Conservation (phyloP, 2,888 invertebrate genomes). For the Erynnis tages region DNA sequence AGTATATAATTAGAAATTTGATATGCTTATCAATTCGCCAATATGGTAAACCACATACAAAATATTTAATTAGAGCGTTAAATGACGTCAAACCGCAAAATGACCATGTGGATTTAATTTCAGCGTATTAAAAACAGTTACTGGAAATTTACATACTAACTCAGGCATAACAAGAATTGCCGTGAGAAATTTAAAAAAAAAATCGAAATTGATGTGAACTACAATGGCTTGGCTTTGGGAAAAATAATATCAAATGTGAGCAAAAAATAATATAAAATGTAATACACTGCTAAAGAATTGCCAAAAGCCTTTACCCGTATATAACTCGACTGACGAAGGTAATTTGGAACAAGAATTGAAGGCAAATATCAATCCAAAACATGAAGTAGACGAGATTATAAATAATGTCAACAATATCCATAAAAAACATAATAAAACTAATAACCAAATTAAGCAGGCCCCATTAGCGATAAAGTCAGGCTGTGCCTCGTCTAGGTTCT, state of each 20-base stretch:
- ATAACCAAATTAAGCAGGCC: slow-evolving; percentile 17
- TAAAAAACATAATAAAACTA: slow-evolving; percentile 12
- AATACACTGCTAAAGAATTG: not conserved
- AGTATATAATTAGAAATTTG: too few species aligned
- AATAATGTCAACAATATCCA: not conserved
- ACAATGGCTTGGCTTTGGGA: too few species aligned
- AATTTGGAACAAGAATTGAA: not conserved
- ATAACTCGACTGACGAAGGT: too few species aligned
- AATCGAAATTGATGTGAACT: too few species aligned
- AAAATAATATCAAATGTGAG: too few species aligned
- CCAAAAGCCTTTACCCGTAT: too few species aligned
- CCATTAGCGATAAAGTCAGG: slow-evolving; percentile 11
- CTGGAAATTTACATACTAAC: too few species aligned
- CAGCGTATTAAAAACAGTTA: not conserved
- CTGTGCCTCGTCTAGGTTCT: slow-evolving; percentile 11
- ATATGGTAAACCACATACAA: slow-evolving; percentile 11
- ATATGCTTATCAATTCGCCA: slow-evolving; percentile 12
- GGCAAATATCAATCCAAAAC: not conserved
- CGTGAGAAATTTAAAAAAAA: too few species aligned
- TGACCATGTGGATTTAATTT: slow-evolving; percentile 1
- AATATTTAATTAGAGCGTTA: slow-evolving; percentile 20
- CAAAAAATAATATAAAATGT: too few species aligned
- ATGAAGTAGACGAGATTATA: not conserved
- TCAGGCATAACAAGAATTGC: too few species aligned
- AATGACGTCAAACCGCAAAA: slow-evolving; percentile 12